These are phyloP conservation scores for Fregetta grallaria DNA, from an alignment of 2,113 vertebrate genomes.

Conservation along the genomic window DNA sequence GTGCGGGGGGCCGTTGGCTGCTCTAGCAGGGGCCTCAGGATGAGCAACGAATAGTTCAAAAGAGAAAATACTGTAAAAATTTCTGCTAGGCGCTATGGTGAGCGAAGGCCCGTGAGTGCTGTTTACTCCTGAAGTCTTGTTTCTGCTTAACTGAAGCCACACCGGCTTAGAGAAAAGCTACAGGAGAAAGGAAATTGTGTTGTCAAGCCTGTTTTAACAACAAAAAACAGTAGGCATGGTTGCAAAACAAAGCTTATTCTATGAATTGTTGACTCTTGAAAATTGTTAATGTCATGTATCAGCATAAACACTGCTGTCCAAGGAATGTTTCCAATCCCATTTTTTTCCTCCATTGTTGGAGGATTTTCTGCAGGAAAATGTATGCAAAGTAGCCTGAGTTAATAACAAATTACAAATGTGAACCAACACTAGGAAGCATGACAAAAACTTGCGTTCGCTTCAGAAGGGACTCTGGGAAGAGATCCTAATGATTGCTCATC, in stretches of 20 bases:
- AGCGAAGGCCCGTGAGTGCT: not conserved
- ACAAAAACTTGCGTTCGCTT: not conserved
- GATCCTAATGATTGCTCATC: rapidly evolving
- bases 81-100: too few species aligned
- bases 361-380: not conserved
- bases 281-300: not conserved
- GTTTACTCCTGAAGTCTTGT: rapidly evolving
- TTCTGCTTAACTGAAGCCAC: rapidly evolving
- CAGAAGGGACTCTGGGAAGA: not conserved
- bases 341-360: not conserved
- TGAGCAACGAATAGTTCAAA: rapidly evolving
- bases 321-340: not conserved
- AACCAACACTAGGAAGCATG: rapidly evolving
- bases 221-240: rapidly evolving
- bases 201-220: not conserved
- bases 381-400: not conserved
- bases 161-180: rapidly evolving
- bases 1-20: not conserved
- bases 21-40: not conserved
- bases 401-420: not conserved
- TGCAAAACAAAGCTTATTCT: not conserved
- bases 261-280: not conserved
- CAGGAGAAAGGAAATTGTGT: rapidly evolving
- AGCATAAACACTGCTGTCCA: not conserved
- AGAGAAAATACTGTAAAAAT: not conserved